These are phyloP conservation scores for Ischnus inquisitorius DNA, from an alignment of 2,888 invertebrate species.

Conservation along the genomic window DNA sequence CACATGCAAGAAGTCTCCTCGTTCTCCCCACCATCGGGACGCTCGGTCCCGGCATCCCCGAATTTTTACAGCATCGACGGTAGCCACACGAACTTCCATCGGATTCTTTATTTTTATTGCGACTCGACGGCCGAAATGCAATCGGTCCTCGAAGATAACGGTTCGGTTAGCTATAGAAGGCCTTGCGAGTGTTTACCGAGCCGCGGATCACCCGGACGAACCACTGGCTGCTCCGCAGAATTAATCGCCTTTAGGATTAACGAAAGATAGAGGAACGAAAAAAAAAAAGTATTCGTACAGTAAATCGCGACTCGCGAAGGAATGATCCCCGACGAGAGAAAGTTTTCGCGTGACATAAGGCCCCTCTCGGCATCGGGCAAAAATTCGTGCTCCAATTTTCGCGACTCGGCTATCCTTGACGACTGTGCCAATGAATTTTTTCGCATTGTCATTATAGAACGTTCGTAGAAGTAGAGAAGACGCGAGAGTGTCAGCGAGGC, in stretches of 20 bases:
- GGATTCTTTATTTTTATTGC: constrained; percentile 13
- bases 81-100: constrained; percentile 23
- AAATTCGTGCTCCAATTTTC: constrained; percentile 54
- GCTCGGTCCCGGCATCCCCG: constrained; percentile 40
- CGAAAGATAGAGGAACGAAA: background rate
- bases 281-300: background rate
- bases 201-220: constrained; percentile 5
- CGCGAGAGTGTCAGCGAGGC: background rate
- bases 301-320: background rate
- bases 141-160: constrained; percentile 45
- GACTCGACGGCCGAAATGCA: constrained; percentile 46
- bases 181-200: constrained; percentile 34
- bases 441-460: constrained; percentile 31
- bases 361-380: background rate
- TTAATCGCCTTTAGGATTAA: background rate
- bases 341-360: constrained; percentile 50
- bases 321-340: constrained; percentile 47
- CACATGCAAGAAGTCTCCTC: constrained; percentile 72
- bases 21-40: constrained; percentile 45
- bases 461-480: constrained; percentile 32
- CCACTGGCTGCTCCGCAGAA: background rate
- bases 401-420: constrained; percentile 28
- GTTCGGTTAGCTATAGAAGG: constrained; percentile 27
- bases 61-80: constrained; percentile 50
- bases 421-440: constrained; percentile 32